A percentile compares a stretch with the other conserved stretches of the same genome.
Conservation (phyloP, 2,888 invertebrate genomes). For the Melinopterus prodromus region DNA sequence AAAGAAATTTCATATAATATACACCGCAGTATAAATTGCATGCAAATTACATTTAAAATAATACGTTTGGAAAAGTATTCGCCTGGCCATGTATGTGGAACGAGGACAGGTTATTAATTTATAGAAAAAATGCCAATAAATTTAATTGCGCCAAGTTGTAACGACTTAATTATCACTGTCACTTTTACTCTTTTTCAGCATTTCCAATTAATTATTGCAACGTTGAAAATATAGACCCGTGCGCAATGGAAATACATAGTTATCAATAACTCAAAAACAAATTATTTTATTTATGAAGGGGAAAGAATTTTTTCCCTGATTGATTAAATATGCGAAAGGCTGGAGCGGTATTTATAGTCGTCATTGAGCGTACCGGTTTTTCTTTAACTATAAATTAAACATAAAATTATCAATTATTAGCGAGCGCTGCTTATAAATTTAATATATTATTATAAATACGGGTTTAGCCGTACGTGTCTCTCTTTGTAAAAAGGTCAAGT, state of each 20-base stretch:
- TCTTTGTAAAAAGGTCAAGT: not conserved
- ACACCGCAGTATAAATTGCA: not conserved
- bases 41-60: conserved; percentile 4
- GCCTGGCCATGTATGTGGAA: not conserved
- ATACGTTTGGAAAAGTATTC: not conserved
- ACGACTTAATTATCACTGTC: not conserved
- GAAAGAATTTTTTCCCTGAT: not conserved
- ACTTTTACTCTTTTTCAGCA: not conserved
- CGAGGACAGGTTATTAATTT: not conserved
- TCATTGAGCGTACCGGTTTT: not conserved
- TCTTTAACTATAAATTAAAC: not conserved
- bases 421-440: not conserved
- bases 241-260: not conserved
- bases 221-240: not conserved
- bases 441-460: conserved; percentile 4
- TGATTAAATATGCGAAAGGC: not conserved
- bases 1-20: not conserved
- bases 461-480: not conserved
- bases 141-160: not conserved
- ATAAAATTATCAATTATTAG: not conserved
- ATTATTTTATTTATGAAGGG: not conserved
- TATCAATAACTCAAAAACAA: not conserved
- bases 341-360: not conserved
- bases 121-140: not conserved
- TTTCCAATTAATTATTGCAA: not conserved